Base-by-base conservation (phyloP, 2,888 invertebrate species). In the Patella pellucida region DNA sequence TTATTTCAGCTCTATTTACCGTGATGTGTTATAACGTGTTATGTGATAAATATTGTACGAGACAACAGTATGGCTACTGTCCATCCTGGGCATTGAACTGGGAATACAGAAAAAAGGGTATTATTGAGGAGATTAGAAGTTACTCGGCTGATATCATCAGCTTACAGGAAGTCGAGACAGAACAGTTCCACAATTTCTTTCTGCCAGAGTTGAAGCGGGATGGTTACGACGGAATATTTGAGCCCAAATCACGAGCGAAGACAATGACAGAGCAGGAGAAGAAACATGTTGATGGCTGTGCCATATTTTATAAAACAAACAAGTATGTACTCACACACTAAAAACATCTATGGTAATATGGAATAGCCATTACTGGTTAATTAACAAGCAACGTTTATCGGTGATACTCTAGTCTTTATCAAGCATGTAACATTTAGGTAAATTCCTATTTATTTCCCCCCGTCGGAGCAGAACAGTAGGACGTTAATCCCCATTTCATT, bases 1-100 rank as follows among this genome's bases (percentile, higher is more conserved):
- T 74, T 75, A 67, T 89, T 88, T 51, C 87, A 92, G 91, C 97
- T 93, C 96, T 97, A 91, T 98, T 99, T 93, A 98, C 99, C 84
- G 98, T 99, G 88, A 97, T 99, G 96, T 99, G 99, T 92, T 99
- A 99, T 94, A 99, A 99, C 92, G 98, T 99, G 84, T 93, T 99
- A 85, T 98, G 99, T 93, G 98, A 99, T 93, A 98, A 98, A 92
- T 99, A 98, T 91, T 99, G 99, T 81, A 99, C 99, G 74, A 93
- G 98, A 87, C 97, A 98, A 92, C 97, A 98, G 96, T 99, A 99
- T 93, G 98, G 97, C 86, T 99, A 99, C 92, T 99, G 99, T 92
- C 99, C 99, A 31, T 96, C 96, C 86, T 99, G 99, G 99, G 99
- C 99, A 74, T 94, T 99, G 78, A 96, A 95, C 91, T 99, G 99